Conservation (phyloP, 2,888 invertebrate genomes). For the Standfussiana lucernea region DNA sequence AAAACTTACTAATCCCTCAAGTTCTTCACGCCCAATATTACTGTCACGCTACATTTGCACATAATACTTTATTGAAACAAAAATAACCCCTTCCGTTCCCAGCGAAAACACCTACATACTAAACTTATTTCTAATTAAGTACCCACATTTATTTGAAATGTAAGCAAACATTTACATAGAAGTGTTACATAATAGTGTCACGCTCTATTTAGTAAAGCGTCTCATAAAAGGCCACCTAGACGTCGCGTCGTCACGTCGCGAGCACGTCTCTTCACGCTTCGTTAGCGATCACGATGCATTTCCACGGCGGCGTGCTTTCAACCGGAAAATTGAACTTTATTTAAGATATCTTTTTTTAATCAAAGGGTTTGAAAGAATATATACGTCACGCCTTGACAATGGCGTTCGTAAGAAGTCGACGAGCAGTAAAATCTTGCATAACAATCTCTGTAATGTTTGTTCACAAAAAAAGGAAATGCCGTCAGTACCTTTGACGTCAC, state of each 20-base stretch:
- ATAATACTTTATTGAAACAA: not conserved
- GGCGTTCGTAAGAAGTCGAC: not conserved
- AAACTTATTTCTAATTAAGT: not conserved
- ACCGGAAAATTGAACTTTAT: conserved; percentile 36
- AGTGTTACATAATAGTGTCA: not conserved
- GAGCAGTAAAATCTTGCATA: not conserved
- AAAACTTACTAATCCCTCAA: conserved; percentile 7
- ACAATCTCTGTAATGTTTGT: not conserved
- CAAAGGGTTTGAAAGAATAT: not conserved
- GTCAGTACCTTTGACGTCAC: not conserved
- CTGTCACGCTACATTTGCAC: conserved; percentile 23
- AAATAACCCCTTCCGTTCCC: not conserved
- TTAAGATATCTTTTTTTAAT: conserved; percentile 8
- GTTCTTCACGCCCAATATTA: conserved; percentile 11
- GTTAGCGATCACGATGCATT: conserved; percentile 33
- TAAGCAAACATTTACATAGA: not conserved
- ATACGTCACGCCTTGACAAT: not conserved
- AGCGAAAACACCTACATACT: not conserved
- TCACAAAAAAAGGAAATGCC: not conserved
- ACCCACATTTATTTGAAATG: not conserved
- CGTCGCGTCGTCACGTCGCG: conserved; percentile 29
- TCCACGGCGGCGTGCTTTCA: conserved; percentile 4
- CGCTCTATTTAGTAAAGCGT: conserved; percentile 27
- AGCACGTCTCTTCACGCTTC: conserved; percentile 49
- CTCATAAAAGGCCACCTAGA: conserved; percentile 13